Percentiles rank a stretch among this genome's conserved stretches.
These are phyloP conservation scores for Nomada fucata DNA, from an alignment of 2,888 invertebrate species.

Conservation along the genomic window DNA sequence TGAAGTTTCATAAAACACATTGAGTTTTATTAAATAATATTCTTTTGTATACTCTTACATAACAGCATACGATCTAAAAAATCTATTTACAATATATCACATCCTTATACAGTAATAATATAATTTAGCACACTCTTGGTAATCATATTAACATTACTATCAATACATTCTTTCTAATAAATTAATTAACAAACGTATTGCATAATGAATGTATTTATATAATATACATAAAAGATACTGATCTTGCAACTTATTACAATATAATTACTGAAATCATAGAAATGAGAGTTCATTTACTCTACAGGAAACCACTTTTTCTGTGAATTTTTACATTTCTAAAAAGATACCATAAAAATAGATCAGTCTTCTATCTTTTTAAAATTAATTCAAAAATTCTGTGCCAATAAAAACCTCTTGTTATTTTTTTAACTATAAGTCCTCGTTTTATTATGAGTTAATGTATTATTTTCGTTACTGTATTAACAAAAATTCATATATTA, in stretches of 20 bases:
- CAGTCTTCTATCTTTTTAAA: conserved; percentile 56
- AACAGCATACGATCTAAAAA: conserved; percentile 52
- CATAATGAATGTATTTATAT: conserved; percentile 9
- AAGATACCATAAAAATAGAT: conserved; percentile 47
- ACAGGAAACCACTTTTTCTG: conserved; percentile 7
- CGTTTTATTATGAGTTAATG: conserved; percentile 6
- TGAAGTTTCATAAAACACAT: conserved; percentile 37
- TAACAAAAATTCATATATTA: conserved; percentile 14
- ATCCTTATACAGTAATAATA: conserved; percentile 47
- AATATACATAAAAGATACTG: conserved; percentile 9
- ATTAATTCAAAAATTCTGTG: conserved; percentile 35
- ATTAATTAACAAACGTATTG: conserved; percentile 43
- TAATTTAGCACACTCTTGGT: conserved; percentile 34
- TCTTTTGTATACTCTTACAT: conserved; percentile 40
- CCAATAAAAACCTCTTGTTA: conserved; percentile 20
- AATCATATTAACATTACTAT: conserved; percentile 39
- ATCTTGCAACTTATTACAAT: conserved; percentile 4
- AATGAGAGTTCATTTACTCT: conserved; percentile 25
- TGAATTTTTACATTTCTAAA: conserved; percentile 27
- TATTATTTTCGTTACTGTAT: conserved; percentile 2
- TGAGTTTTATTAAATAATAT: conserved; percentile 49
- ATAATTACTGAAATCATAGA: conserved; percentile 6
- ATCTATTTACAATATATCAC: conserved; percentile 69
- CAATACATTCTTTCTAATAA: conserved; percentile 42
- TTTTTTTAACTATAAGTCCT: background rate